phyloP scores from a whole-genome alignment of 2,888 invertebrate genomes.

The Stegana nigrithorax region DNA sequence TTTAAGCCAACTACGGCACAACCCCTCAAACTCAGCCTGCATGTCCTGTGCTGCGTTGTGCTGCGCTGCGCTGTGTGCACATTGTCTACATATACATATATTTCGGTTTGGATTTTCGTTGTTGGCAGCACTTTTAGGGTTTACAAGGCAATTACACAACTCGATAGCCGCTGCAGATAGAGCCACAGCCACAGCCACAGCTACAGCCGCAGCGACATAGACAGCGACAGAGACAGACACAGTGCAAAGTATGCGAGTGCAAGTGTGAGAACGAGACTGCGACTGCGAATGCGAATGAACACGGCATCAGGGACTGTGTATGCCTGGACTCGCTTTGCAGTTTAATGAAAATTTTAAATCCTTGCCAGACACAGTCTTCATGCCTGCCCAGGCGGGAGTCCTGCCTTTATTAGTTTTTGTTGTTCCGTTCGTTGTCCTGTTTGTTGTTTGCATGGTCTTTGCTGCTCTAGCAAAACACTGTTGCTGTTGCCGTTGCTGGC shows the following conservation, averaged over 20 bases:
- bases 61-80: neutral
- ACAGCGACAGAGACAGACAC: too few relatives aligned
- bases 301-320: too few relatives aligned
- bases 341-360: neutral
- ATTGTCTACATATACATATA: neutral
- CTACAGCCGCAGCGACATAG: neutral
- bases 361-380: neutral
- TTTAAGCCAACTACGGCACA: neutral
- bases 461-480: neutral
- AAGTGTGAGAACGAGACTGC: too few relatives aligned
- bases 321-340: too few relatives aligned
- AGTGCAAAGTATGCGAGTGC: too few relatives aligned
- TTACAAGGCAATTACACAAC: constrained; percentile 14
- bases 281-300: too few relatives aligned
- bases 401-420: too few relatives aligned
- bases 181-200: neutral
- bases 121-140: constrained; percentile 1
- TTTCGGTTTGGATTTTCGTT: neutral
- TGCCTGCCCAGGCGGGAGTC: too few relatives aligned
- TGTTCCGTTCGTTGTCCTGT: neutral
- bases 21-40: neutral
- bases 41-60: neutral
- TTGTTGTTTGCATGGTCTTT: neutral
- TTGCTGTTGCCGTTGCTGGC: neutral
- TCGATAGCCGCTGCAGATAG: neutral